These are phyloP conservation scores for Macheiramphus alcinus DNA, from an alignment of 2,113 vertebrate genomes.

Conservation along the genomic window DNA sequence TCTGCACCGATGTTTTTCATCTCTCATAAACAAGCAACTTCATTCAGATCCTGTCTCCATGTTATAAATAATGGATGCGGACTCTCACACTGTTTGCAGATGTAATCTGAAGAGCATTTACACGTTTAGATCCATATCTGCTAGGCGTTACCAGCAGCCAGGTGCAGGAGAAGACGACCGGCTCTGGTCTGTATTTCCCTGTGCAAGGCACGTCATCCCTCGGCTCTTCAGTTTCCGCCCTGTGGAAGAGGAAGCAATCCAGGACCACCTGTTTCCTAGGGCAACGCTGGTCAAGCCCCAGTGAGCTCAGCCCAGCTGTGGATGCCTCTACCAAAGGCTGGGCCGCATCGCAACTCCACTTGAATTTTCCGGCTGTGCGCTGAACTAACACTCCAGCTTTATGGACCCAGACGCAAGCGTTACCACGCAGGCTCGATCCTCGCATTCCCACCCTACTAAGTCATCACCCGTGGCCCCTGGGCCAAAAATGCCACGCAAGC, in stretches of 20 bases:
- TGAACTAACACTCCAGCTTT: not conserved
- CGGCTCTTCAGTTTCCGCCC: not conserved
- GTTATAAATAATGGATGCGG: not conserved
- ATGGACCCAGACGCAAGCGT: fast-evolving
- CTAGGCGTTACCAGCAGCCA: not conserved
- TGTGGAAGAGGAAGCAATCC: not conserved
- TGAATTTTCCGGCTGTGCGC: not conserved
- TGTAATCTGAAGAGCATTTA: not conserved
- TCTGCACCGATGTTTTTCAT: not conserved
- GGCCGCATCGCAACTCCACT: too few relatives aligned
- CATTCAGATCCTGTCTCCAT: not conserved
- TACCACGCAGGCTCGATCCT: not conserved
- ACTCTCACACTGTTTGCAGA: not conserved
- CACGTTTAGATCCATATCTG: not conserved
- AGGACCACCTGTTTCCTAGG: not conserved
- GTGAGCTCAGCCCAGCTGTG: fast-evolving
- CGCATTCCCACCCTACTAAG: not conserved
- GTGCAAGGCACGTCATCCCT: not conserved
- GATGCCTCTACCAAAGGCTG: not conserved
- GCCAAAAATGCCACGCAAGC: not conserved
- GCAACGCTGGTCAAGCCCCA: not conserved
- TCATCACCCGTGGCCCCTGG: too few relatives aligned
- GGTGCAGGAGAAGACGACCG: not conserved
- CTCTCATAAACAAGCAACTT: not conserved
- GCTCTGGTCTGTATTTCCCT: not conserved